phyloP scores from a whole-genome alignment of 2,113 vertebrate genomes.

The Microcebus murinus region DNA sequence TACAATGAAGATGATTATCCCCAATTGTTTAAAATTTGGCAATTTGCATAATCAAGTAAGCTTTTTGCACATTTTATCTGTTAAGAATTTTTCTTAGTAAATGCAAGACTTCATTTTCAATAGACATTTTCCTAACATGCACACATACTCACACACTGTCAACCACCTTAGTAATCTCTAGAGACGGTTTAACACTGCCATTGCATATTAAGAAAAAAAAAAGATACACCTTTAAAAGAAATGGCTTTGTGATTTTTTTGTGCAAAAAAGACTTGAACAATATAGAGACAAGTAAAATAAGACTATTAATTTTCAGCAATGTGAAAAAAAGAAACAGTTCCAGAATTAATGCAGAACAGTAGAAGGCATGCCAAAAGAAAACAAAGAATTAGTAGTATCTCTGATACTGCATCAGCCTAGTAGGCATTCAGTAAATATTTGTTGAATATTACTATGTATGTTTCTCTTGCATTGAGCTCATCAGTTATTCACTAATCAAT shows the following conservation, averaged over 20 bases:
- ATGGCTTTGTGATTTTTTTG: neutral
- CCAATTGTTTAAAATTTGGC: conserved; percentile 4
- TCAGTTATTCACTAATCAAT: neutral
- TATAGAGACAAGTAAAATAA: neutral
- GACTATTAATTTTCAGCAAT: neutral
- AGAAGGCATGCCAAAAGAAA: neutral
- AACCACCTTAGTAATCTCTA: neutral
- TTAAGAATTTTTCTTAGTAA: neutral
- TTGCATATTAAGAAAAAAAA: neutral
- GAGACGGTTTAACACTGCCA: conserved; percentile 52
- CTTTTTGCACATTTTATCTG: neutral
- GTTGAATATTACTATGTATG: neutral
- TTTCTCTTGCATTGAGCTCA: neutral
- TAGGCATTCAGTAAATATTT: conserved; percentile 12
- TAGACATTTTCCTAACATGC: neutral
- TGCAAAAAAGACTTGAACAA: neutral
- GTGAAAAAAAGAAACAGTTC: neutral
- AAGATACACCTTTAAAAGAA: neutral
- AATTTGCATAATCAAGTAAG: conserved; percentile 21
- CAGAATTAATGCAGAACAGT: neutral
- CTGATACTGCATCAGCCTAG: neutral
- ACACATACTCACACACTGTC: neutral
- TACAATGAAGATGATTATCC: conserved; percentile 42
- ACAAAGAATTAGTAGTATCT: neutral
- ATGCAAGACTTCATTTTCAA: neutral